Evolutionary conservation across 2,888 invertebrate species (phyloP), one percentile per base, ranked within the genome.

Genomic region (Philonicus albiceps): DNA sequence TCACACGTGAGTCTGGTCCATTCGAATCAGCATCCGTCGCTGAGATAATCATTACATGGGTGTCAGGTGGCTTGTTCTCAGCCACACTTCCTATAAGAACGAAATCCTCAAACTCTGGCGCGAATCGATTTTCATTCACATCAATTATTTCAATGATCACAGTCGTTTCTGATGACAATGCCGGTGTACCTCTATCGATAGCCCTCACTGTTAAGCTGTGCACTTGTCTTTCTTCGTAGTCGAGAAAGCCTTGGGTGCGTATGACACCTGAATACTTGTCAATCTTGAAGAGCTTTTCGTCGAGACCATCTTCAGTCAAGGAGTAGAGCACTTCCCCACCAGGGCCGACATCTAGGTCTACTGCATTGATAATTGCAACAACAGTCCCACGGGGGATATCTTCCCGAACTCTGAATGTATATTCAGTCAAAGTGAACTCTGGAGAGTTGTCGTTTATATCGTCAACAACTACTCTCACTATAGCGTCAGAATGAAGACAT

Each of bases 381-480:
- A 98, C 96, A 87, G 97, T 96, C 87, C 98, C 98, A 2, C 95
- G 93, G 0, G 98, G 98, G 85, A 98, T 94, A 92, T 98, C 98
- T 92, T 99, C 98, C 6, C 97, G 95, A 30, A 98, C 95, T 90
- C 97, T 96, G 53, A 97, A 97, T 64, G 94, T 91, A 90, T 97
- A 97, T 88, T 95, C 94, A 34, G 94, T 92, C 76, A 97, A 93
- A 40, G 96, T 95, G 91, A 98, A 98, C 88, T 93, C 94, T 0
- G 98, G 98, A 2, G 96, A 94, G 91, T 96, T 97, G 92, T 97
- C 98, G 92, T 98, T 98, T 81, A 98, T 96, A 92, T 99, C 98
- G 90, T 97, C 96, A 6, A 98, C 95, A 43, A 95, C 94, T 74
- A 98, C 95, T 88, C 96, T 94, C 31, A 98, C 96, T 34, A 96